Evolutionary conservation across 2,113 vertebrate genomes (phyloP).

Genomic region (rabbit (Oryctolagus cuniculus)): DNA sequence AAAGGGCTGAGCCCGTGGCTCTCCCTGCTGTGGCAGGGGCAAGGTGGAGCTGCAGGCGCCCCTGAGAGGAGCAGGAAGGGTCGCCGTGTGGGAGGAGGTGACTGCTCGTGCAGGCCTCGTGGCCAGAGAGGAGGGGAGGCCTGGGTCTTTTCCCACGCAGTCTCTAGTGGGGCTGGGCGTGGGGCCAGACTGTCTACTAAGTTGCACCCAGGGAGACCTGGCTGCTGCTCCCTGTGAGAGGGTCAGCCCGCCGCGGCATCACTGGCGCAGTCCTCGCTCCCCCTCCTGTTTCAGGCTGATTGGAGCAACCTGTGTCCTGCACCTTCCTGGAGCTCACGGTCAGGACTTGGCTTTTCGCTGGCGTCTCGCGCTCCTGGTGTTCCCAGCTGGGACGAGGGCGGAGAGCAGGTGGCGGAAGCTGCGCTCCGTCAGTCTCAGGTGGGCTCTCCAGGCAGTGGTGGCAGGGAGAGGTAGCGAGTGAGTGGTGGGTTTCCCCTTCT

Average conservation of each 20-base stretch:
- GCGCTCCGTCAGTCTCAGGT: slow-evolving; percentile 63
- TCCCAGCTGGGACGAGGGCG: too few species aligned
- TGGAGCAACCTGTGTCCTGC: slow-evolving; percentile 69
- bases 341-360: slow-evolving; percentile 22
- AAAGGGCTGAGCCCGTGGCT: not conserved
- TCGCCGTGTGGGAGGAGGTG: slow-evolving; percentile 72
- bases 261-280: not conserved
- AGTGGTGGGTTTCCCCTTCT: slow-evolving; percentile 23
- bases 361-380: slow-evolving; percentile 55
- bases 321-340: slow-evolving; percentile 40
- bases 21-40: slow-evolving; percentile 64
- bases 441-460: slow-evolving; percentile 44
- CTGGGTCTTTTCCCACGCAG: not conserved
- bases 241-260: not conserved
- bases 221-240: slow-evolving; percentile 49
- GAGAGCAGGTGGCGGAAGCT: not conserved
- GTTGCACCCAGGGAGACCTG: not conserved
- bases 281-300: not conserved
- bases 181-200: not conserved
- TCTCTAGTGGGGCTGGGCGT: not conserved
- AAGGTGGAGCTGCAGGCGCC: not conserved
- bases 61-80: slow-evolving; percentile 55
- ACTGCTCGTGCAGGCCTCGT: slow-evolving; percentile 15
- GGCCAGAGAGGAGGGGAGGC: slow-evolving; percentile 7
- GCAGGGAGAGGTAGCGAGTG: not conserved